A percentile compares a stretch with the other conserved stretches of the same genome.
These are phyloP conservation scores for mouse (Mus musculus) DNA, from an alignment of 2,113 vertebrate genomes.

Conservation along the genomic window GRCm39 chr16:97238501-97239000, in stretches of 20 bases:
- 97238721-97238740: neutral
- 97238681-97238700: neutral
- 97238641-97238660: neutral
- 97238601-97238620: neutral
- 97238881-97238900: neutral
- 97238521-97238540: neutral
- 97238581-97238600: neutral
- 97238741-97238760: neutral
- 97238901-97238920: neutral
- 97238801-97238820: neutral
- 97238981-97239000: neutral
- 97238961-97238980: neutral
- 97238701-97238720: neutral
- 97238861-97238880: neutral
- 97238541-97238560: neutral
- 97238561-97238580: neutral
- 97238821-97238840: neutral
- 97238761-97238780: neutral
- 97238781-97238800: constrained; percentile 12
- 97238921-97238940: accelerated
- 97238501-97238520: neutral
- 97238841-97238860: neutral
- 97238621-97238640: neutral
- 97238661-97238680: neutral
- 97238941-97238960: neutral